Evolutionary conservation across 2,888 invertebrate species (phyloP).

Genomic region (Epinotia ramella): DNA sequence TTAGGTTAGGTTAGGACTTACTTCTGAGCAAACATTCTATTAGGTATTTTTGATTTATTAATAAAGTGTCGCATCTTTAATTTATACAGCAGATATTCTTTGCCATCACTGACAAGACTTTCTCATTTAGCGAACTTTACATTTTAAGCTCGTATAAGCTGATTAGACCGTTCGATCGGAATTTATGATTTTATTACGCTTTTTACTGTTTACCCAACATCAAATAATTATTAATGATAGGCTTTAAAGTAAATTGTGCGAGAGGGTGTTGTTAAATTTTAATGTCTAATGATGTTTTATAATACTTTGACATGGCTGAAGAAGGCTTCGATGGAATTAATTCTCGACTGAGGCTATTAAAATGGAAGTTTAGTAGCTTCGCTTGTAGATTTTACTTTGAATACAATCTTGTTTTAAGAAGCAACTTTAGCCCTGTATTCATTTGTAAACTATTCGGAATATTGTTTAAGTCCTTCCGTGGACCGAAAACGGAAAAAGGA

Average conservation of each 20-base stretch:
- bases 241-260: constrained; percentile 44
- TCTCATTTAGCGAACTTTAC: constrained; percentile 51
- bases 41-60: no score
- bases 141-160: constrained; percentile 62
- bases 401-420: not conserved
- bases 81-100: not conserved
- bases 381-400: not conserved
- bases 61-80: no score
- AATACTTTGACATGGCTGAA: constrained; percentile 43
- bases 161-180: constrained; percentile 58
- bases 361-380: constrained; percentile 18
- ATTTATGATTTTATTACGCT: constrained; percentile 69
- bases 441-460: not conserved
- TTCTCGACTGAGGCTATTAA: constrained; percentile 14
- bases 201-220: constrained; percentile 54
- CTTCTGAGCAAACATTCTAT: no score
- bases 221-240: constrained; percentile 50
- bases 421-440: not conserved
- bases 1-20: no score
- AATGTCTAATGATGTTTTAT: constrained; percentile 45
- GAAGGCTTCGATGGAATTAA: constrained; percentile 35
- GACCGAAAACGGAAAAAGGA: not conserved
- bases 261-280: constrained; percentile 44
- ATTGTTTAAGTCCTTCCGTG: not conserved
- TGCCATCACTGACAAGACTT: constrained; percentile 32